Percentiles rank a stretch among this genome's conserved stretches.
These are phyloP conservation scores for Solenopsis invicta DNA, from an alignment of 1,140 invertebrate species.

Conservation along the genomic window DNA sequence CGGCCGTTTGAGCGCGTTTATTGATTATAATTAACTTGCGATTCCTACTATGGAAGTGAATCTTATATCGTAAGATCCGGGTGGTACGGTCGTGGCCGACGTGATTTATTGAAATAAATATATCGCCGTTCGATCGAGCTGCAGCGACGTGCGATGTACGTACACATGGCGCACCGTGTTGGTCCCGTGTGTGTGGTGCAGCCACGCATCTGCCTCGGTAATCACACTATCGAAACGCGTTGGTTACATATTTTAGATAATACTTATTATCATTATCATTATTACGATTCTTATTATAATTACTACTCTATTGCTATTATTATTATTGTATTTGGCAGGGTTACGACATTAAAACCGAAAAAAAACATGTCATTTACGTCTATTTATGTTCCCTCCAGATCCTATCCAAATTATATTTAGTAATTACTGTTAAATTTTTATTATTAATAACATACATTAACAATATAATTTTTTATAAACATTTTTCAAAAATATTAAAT, in stretches of 20 bases:
- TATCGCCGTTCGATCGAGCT: conserved; percentile 45
- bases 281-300: conserved; percentile 82
- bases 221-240: conserved; percentile 78
- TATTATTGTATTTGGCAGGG: conserved; percentile 87
- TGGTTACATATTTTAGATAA: conserved; percentile 82
- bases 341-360: conserved; percentile 86
- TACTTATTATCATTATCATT: conserved; percentile 80
- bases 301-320: conserved; percentile 85
- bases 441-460: not conserved
- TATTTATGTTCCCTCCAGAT: not conserved
- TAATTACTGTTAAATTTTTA: not conserved
- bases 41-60: conserved; percentile 68
- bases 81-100: conserved; percentile 42
- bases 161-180: conserved; percentile 40
- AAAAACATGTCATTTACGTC: not conserved
- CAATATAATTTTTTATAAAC: not conserved
- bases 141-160: conserved; percentile 52
- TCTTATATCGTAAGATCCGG: conserved; percentile 67
- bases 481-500: no score
- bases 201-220: conserved; percentile 69
- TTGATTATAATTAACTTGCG: conserved; percentile 67
- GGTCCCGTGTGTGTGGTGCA: conserved; percentile 60
- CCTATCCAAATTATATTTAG: not conserved
- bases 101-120: conserved; percentile 72
- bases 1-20: conserved; percentile 70